Conservation (phyloP, 2,888 invertebrate species). For the Tromatobia lineatoria region DNA sequence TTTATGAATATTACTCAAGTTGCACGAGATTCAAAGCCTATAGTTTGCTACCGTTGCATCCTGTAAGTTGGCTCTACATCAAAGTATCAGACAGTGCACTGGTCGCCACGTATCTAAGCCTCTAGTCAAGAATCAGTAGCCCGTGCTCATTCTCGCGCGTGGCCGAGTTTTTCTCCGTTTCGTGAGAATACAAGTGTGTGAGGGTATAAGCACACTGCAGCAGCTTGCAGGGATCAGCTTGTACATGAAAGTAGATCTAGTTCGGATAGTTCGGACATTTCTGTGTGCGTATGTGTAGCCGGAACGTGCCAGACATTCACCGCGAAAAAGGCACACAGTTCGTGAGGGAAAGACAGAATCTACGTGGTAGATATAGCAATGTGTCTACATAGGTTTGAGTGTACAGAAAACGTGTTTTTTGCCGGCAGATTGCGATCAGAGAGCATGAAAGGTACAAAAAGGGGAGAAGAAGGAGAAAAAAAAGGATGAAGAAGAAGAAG, state of each 20-base stretch:
- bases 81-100: conserved; percentile 15
- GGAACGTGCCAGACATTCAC: conserved; percentile 53
- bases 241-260: conserved; percentile 45
- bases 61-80: conserved; percentile 26
- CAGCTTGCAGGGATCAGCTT: conserved; percentile 36
- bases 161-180: conserved; percentile 56
- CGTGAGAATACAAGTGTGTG: conserved; percentile 7
- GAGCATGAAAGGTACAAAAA: conserved; percentile 60
- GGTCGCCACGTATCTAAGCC: conserved; percentile 39
- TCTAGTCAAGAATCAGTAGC: conserved; percentile 34
- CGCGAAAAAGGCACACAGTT: conserved; percentile 25
- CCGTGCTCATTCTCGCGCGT: conserved; percentile 60
- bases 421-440: conserved; percentile 78
- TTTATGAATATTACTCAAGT: background rate
- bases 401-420: conserved; percentile 73
- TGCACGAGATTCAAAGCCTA: background rate
- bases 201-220: conserved; percentile 45
- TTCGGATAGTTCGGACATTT: background rate
- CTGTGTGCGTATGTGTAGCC: conserved; percentile 17
- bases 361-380: background rate
- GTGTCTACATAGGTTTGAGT: conserved; percentile 6
- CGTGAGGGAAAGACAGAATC: conserved; percentile 5
- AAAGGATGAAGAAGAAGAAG: conserved; percentile 57
- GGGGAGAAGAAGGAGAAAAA: conserved; percentile 54
- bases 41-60: background rate